A percentile compares a stretch with the other conserved stretches of the same genome.
Conservation (phyloP, 2,888 invertebrate species). For the Choristoneura rosaceana region DNA sequence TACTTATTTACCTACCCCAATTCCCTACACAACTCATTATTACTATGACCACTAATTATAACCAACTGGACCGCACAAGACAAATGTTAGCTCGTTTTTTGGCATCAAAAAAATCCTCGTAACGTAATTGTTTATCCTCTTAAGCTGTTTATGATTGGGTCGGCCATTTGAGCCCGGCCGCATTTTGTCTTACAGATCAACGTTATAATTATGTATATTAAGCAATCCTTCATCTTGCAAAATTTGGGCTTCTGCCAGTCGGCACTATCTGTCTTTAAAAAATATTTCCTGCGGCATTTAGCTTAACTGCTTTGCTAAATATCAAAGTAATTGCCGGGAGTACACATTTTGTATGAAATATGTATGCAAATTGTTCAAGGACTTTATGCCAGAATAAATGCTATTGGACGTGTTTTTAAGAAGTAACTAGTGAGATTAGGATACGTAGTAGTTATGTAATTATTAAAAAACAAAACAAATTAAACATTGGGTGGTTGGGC, state of each 20-base stretch:
- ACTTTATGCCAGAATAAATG: no score
- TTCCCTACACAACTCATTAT: neutral
- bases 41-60: neutral
- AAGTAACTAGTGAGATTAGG: no score
- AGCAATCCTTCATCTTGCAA: conserved; percentile 30
- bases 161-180: conserved; percentile 44
- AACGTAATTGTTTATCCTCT: conserved; percentile 39
- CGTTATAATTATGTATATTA: conserved; percentile 49
- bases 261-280: conserved; percentile 21
- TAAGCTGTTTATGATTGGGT: conserved; percentile 49
- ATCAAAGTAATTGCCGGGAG: conserved; percentile 47
- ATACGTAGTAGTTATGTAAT: no score
- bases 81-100: conserved; percentile 21
- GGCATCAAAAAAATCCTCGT: conserved; percentile 35
- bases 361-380: conserved; percentile 33
- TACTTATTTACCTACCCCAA: neutral
- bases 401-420: no score
- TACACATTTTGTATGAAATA: conserved; percentile 50
- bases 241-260: conserved; percentile 25
- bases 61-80: conserved; percentile 13
- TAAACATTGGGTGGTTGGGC: no score
- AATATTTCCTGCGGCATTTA: conserved; percentile 32
- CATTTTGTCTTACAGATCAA: conserved; percentile 48
- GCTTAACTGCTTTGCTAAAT: conserved; percentile 46
- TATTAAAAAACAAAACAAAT: no score